Evolutionary conservation across 2,888 invertebrate species (phyloP).

Genomic region (Poecilobothrus nobilitatus): DNA sequence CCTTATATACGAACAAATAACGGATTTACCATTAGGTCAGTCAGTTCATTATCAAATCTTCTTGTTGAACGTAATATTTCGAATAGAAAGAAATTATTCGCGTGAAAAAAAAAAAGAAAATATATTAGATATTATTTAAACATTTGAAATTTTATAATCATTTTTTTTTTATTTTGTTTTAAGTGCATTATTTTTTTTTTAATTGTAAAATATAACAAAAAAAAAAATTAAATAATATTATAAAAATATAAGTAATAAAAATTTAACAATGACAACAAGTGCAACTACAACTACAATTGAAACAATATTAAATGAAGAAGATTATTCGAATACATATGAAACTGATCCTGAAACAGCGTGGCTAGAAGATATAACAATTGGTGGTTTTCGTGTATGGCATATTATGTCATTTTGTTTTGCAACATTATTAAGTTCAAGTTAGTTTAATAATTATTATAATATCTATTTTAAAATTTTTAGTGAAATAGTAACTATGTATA

Average conservation of each 20-base stretch:
- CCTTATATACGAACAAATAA: background rate
- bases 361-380: conserved; percentile 61
- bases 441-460: too few relatives aligned
- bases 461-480: conserved; percentile 9
- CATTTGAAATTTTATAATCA: too few relatives aligned
- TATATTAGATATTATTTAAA: too few relatives aligned
- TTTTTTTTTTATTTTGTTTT: too few relatives aligned
- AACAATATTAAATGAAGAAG: background rate
- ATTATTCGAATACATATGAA: conserved; percentile 28
- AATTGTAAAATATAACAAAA: too few relatives aligned
- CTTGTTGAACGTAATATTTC: background rate
- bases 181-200: too few relatives aligned
- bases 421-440: conserved; percentile 55
- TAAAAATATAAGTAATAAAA: background rate
- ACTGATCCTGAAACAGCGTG: conserved; percentile 52
- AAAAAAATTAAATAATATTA: background rate
- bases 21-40: background rate
- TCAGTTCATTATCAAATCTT: background rate
- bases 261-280: background rate
- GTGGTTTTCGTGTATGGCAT: conserved; percentile 73
- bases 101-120: too few relatives aligned
- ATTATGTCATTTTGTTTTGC: conserved; percentile 63
- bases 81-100: too few relatives aligned
- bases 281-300: background rate
- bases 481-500: too few relatives aligned